Evolutionary conservation across 1,140 invertebrate genomes (phyloP), one percentile per base, ranked within the genome.

Genomic region (Nixonia krombeini): DNA sequence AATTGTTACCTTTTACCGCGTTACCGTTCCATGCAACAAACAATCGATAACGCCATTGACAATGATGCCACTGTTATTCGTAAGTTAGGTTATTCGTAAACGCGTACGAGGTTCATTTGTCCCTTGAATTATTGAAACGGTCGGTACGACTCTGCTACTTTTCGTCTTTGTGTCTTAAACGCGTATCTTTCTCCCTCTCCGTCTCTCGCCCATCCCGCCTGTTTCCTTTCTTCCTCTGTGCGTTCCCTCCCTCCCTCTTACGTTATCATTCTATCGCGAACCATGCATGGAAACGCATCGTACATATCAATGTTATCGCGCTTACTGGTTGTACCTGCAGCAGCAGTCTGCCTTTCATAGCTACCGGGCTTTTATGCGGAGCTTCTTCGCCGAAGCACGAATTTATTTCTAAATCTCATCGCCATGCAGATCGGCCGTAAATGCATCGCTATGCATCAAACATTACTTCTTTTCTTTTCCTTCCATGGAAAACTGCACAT

Each of bases 241-340:
- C n/a, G n/a, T n/a, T n/a, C n/a, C n/a, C n/a, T n/a, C n/a, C n/a
- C n/a, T 53, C 44, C 61, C 55, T 55, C 52, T 64, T 58, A 58
- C 56, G 58, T 58, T 57, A 33, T 68, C 62, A 56, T 46, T 61
- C 67, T 64, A 68, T 70, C 63, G 52, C 67, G 73, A 65, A 64
- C 71, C 73, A 66, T 72, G 73, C 70, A 64, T 41, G 51, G 52
- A 53, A 53, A 68, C 73, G 63, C 67, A 47, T 68, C 70, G 46
- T 72, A 70, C 73, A 74, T 74, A 67, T 68, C 63, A 70, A 74
- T 74, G 51, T 63, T 42, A 53, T 53, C 50, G 18, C 37, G 15
- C 41, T 6, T 21, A 21, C 21, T 21, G 2, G 21, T 2, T 26
- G 41, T 38, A 46, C 31, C 41, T 35, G 31, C 46, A n/a, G n/a